Base-by-base conservation (phyloP, 2,113 vertebrate species). In the Gymnocephalus cernua region DNA sequence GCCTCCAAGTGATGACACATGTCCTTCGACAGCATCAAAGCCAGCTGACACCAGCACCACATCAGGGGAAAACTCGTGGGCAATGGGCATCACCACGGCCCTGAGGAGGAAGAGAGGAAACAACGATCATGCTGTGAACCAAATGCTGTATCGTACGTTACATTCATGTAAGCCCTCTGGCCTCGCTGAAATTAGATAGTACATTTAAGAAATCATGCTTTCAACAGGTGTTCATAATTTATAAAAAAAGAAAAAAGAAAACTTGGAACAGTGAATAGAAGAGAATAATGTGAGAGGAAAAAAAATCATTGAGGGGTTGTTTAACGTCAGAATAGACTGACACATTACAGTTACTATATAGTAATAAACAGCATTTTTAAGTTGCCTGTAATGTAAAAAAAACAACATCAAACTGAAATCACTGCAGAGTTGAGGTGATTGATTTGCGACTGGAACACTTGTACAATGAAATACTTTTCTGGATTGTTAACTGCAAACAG, bases 31-130 rank as follows among this genome's bases (percentile, higher is more conserved):
- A 1, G 98, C 97, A 27, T 98, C 97, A 54, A 99, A 99, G 53
- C 97, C 97, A 0, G 97, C 96, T 0, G 98, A 99, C 62, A 99
- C 97, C 85, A 99, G 93, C 85, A 99, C 97, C 91, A 99, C 91
- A 1, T 99, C 96, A 0, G 98, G 98, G 54, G 94, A 95, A 83
- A 99, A 99, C 89, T 99, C 96, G 0, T 94, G 95, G 15, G 97
- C 97, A 0, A 99, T 96, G 0, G 98, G 98, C 96, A 97, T 98
- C 94, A 99, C 97, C 76, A 99, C 96, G 0, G 94, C 96, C 95
- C 98, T 99, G 92, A 2, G 47, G 50, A 88, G 16, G 74, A 77
- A 38, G 2, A 85, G 19, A 50, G 21, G 53, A 53, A 73, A 32
- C 63, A n/a, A 63, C 64, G 38, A 9, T 38, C 38, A 29, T 1